Base-by-base conservation (phyloP, 2,797 vertebrate genomes). In the Poecilia gillii region DNA sequence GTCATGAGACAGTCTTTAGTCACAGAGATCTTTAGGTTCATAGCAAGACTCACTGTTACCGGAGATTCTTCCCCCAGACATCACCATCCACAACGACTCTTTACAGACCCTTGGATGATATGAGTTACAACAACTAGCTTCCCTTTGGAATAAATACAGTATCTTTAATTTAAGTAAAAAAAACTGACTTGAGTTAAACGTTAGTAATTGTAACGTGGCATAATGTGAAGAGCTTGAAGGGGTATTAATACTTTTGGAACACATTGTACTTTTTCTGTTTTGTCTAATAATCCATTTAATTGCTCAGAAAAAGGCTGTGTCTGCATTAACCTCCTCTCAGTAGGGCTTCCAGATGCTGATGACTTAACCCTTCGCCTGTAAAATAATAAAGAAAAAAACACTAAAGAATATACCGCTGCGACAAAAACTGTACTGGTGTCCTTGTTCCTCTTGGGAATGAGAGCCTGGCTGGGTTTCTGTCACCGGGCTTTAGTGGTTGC, bases 291-390 rank as follows among this genome's bases (percentile, higher is more conserved):
- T 88, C 85, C 85, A 88, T 89, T 90, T 85, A 45, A 76, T 78
- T 80, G 84, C 83, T 85, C 75, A 88, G 64, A 87, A 91, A 86
- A 85, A 81, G 77, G 55, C 73, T 90, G 87, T 87, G 87, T 84
- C 83, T 76, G 84, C 72, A 0, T 81, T 94, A 93, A 95, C 90
- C 91, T 93, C 76, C 78, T 81, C 84, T 91, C 74, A 83, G 75
- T 84, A 85, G 78, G 86, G 86, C 87, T 89, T 92, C 91, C 88
- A 91, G 83, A 90, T 93, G 88, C 89, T 89, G 90, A 92, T 94
- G 94, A 95, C 92, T 94, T 94, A 94, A 95, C 90, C 91, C 90
- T 83, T 89, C 55, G 88, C 93, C 93, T 92, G 91, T 93, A 92
- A 95, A 95, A 90, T 90, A 91, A 91, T 77, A 80, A 93, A 92